These are phyloP conservation scores for Brachyistius frenatus DNA, from an alignment of 2,113 vertebrate genomes.

Conservation along the genomic window DNA sequence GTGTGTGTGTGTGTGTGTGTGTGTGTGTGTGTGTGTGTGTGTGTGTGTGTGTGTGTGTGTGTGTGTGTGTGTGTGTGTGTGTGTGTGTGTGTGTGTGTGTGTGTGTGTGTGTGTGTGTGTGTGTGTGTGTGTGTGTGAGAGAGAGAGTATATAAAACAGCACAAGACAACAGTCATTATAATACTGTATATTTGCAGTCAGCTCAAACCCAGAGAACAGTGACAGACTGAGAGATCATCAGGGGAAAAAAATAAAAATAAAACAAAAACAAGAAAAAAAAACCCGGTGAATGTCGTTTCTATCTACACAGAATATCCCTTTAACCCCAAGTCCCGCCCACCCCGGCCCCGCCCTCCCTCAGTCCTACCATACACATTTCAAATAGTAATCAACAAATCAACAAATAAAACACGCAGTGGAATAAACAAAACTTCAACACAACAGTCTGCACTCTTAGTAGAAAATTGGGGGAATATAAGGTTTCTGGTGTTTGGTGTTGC, in stretches of 20 bases:
- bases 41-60: too few relatives aligned
- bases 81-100: neutral
- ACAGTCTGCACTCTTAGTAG: slow-evolving; percentile 68
- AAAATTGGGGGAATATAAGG: slow-evolving; percentile 17
- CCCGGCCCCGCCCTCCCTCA: slow-evolving; percentile 9
- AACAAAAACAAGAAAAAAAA: slow-evolving; percentile 47
- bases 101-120: too few relatives aligned
- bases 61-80: neutral
- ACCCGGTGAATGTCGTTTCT: slow-evolving; percentile 53
- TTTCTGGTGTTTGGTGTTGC: slow-evolving; percentile 4
- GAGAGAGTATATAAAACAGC: slow-evolving; percentile 26
- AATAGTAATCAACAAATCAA: slow-evolving; percentile 73
- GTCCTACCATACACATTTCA: slow-evolving; percentile 57
- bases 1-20: too few relatives aligned
- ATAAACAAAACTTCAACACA: slow-evolving; percentile 76
- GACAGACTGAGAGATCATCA: slow-evolving; percentile 76
- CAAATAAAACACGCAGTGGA: slow-evolving; percentile 72
- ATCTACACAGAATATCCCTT: slow-evolving; percentile 77
- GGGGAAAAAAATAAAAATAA: slow-evolving; percentile 41
- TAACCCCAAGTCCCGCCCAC: slow-evolving; percentile 41
- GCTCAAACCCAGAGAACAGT: slow-evolving; percentile 81
- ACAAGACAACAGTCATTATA: slow-evolving; percentile 63
- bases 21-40: slow-evolving; percentile 10
- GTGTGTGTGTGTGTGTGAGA: slow-evolving; percentile 17
- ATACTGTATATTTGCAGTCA: slow-evolving; percentile 83